Base-by-base conservation (phyloP, 2,797 vertebrate species). In the Kryptolebias ocellatus region DNA sequence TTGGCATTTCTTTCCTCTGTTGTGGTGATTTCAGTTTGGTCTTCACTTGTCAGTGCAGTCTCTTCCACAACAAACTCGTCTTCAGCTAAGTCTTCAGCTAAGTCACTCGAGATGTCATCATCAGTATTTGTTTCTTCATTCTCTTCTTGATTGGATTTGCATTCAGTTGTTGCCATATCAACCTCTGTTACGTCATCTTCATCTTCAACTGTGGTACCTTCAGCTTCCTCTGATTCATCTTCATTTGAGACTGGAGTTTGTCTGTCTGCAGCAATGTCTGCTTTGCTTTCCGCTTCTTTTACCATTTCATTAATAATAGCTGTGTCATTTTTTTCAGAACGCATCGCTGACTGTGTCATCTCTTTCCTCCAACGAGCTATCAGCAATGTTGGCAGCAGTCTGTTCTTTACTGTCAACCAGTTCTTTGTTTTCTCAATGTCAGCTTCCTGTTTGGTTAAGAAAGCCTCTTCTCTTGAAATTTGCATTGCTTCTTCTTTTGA, bases 31-130 rank as follows among this genome's bases (percentile, higher is more conserved):
- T 72, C 63, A 31, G 4, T 8, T 18, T 81, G 27, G 0, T 18
- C 14, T 44, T 49, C 42, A 1, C 39, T 52, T 58, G 7, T 28
- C 2, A 29, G 53, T 46, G 57, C 51, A 14, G 2, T 27, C 0
- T 55, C 42, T 5, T 72, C 78, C 6, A 31, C 42, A 11, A 14
- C 34, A 9, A 27, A 4, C 16, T 78, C 77, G 37, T 78, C 70
- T 47, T 77, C 76, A 37, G 46, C 47, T 61, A 59, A 58, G n/a
- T 68, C 70, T 47, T 64, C 62, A 45, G 50, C 20, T 46, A 18
- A 7, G 29, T 60, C 67, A 37, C 31, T 51, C 28, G 60, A 54
- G 15, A 42, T 10, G 37, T 42, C 39, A 42, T 42, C 39, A 42
- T 34, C 31, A 34, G 31, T 34, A n/a, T 67, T 58, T 62, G 39